Conservation (phyloP, 2,113 vertebrate genomes). For the Morone chrysops region DNA sequence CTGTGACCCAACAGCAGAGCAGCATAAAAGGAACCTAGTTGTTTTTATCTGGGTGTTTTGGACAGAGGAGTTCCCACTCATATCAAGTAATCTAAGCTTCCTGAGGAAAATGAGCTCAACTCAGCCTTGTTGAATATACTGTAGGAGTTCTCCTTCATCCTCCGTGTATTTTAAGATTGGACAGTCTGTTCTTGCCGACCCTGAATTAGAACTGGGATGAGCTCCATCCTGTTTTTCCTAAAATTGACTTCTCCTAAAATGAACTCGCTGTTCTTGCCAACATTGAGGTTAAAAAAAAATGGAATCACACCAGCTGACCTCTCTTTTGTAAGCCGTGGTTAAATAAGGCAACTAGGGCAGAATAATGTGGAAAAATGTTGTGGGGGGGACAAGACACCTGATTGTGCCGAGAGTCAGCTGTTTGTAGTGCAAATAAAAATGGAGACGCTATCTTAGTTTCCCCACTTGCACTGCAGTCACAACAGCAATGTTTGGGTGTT, state of each 20-base stretch:
- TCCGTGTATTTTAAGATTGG: constrained; percentile 13
- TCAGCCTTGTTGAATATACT: not conserved
- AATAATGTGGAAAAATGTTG: constrained; percentile 33
- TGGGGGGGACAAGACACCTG: not conserved
- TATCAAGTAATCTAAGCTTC: not conserved
- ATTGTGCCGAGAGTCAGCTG: not conserved
- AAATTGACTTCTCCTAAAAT: constrained; percentile 11
- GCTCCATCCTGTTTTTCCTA: constrained; percentile 8
- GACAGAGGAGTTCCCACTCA: not conserved
- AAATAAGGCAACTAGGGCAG: constrained; percentile 49
- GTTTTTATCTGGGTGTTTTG: not conserved
- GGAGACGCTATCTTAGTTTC: not conserved
- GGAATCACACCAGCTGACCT: constrained; percentile 11
- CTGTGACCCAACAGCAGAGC: not conserved
- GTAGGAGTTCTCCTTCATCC: not conserved
- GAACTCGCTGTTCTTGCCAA: not conserved
- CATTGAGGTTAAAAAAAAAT: not conserved
- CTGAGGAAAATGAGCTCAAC: not conserved
- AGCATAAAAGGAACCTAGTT: not conserved
- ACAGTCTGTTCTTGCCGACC: constrained; percentile 18
- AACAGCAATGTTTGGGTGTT: constrained; percentile 23
- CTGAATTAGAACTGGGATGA: constrained; percentile 18
- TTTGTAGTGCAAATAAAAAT: not conserved
- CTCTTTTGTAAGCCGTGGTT: not conserved
- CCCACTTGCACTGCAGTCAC: not conserved